Evolutionary conservation across 2,113 vertebrate genomes (phyloP), one percentile per base, ranked within the genome.

Genomic region (Gobio gobio): DNA sequence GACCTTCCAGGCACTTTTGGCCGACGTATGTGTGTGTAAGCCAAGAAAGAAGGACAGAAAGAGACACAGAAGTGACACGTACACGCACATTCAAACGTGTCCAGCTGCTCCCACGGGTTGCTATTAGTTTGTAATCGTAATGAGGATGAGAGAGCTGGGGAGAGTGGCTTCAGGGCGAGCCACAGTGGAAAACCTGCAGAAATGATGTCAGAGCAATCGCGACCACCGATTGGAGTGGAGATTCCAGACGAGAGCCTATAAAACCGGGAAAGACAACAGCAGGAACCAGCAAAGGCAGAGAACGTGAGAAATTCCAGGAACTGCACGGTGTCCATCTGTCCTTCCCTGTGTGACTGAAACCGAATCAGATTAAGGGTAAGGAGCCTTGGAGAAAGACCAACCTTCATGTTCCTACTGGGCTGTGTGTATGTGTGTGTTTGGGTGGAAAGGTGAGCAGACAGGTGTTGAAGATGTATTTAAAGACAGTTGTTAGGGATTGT

Each of bases 231-330:
- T 91, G 90, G 90, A 90, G 83, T 83, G 85, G 85, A 88, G 86
- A 88, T 88, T 88, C 87, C 90, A 73, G 80, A 80, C 74, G 86
- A 85, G 87, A 90, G 87, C 83, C 87, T 91, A 91, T 91, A 91
- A 91, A 91, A 90, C 81, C n/a, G 81, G 80, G 78, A 88, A 84
- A 86, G 89, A 87, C 86, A 89, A 88, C 90, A 88, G 84, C 85
- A 83, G 87, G 89, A 90, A 88, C 84, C 85, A 89, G 86, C 86
- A 89, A 89, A 89, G 83, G 86, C 76, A 90, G 86, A 86, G 87
- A 90, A 88, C 86, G 87, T 89, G 87, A 87, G 81, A 90, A 91
- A 88, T 89, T 90, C 87, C 72, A 85, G 83, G 86, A 91, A 85
- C 88, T 89, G 66, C 63, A 56, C 49, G 1, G 64, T 72, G 66